Percentiles rank a stretch among this genome's conserved stretches.
phyloP scores from a whole-genome alignment of 2,797 vertebrate genomes.

The Mionectes olivaceus region DNA sequence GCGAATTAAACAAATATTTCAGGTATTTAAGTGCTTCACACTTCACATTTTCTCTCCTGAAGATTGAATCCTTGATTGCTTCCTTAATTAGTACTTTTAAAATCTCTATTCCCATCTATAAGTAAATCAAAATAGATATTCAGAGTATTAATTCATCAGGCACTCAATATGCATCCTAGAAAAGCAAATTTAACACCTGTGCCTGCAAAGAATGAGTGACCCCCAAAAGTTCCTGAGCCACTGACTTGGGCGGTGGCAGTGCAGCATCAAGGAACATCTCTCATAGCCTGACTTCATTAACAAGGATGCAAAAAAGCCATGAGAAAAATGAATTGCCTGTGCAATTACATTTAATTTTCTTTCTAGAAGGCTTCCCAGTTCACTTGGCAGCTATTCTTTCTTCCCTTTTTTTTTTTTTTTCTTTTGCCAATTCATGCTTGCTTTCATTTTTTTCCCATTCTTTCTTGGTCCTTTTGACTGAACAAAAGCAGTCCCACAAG shows the following conservation, averaged over 20 bases:
- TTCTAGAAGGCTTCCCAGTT: conserved; percentile 52
- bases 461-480: conserved; percentile 31
- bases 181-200: conserved; percentile 24
- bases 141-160: conserved; percentile 24
- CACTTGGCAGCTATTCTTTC: conserved; percentile 57
- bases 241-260: neutral
- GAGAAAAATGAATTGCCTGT: conserved; percentile 40
- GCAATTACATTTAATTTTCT: conserved; percentile 68
- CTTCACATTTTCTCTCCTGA: conserved; percentile 30
- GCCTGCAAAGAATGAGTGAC: neutral
- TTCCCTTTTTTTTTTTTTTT: neutral
- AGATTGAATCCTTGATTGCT: conserved; percentile 48
- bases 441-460: neutral
- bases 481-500: conserved; percentile 52
- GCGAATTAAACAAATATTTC: conserved; percentile 36
- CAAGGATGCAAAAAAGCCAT: conserved; percentile 6
- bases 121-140: conserved; percentile 43
- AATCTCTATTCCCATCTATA: conserved; percentile 33
- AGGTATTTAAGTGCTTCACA: conserved; percentile 13
- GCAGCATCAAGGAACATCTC: neutral
- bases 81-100: conserved; percentile 50
- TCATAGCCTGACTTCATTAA: neutral
- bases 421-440: neutral
- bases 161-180: neutral
- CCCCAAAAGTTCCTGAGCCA: neutral